These are phyloP conservation scores for Chironomus striatipennis DNA, from an alignment of 1,140 invertebrate genomes.

Conservation along the genomic window DNA sequence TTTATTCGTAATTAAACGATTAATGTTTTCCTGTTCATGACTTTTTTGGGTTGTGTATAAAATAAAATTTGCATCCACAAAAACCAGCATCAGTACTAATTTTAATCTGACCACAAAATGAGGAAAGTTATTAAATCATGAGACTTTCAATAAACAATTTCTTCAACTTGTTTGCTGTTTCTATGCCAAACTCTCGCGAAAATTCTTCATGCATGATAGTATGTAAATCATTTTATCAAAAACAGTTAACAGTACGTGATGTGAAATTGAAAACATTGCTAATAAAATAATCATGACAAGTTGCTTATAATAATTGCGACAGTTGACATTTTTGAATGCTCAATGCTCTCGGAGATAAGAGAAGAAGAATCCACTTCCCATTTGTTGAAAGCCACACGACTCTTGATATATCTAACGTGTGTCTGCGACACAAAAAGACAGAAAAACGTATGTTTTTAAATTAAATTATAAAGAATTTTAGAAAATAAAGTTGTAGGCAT, in stretches of 20 bases:
- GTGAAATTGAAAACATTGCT: not conserved
- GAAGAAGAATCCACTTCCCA: not conserved
- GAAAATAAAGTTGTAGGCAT: not conserved
- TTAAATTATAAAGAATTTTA: slow-evolving; percentile 10
- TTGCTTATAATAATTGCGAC: not conserved
- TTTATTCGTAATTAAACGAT: slow-evolving; percentile 2
- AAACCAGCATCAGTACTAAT: too few relatives aligned
- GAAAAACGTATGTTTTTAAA: not conserved
- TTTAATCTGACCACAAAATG: not conserved
- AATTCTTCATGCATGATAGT: not conserved
- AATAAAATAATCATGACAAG: not conserved
- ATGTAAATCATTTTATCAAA: too few relatives aligned
- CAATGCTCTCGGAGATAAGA: not conserved
- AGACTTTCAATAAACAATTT: not conserved
- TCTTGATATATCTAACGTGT: not conserved
- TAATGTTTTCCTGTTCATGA: not conserved
- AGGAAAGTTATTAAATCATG: not conserved
- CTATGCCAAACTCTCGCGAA: too few relatives aligned
- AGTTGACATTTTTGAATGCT: slow-evolving; percentile 1
- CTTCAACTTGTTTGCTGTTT: too few relatives aligned
- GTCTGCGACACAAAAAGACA: not conserved
- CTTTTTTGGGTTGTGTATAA: too few relatives aligned
- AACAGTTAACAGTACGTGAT: not conserved
- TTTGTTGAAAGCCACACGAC: slow-evolving; percentile 11
- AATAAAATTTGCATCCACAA: too few relatives aligned